phyloP scores from a whole-genome alignment of 1,140 invertebrate genomes.

The Cataglyphis hispanica region DNA sequence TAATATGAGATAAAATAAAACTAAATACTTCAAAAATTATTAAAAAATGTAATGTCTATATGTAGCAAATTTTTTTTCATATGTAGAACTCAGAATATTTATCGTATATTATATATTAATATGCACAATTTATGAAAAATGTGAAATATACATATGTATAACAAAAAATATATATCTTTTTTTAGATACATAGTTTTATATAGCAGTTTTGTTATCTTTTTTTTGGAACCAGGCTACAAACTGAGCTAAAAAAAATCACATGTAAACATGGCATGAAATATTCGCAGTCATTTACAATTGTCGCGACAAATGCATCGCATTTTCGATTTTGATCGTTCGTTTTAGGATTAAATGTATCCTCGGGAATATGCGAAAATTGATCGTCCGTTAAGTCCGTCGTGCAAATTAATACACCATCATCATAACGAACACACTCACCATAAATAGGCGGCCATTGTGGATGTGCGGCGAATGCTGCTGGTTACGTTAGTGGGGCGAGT shows the following conservation, averaged over 20 bases:
- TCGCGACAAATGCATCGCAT: background rate
- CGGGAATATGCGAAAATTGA: constrained; percentile 23
- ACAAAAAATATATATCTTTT: background rate
- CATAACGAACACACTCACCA: constrained; percentile 76
- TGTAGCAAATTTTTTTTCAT: background rate
- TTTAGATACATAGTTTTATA: too few species aligned
- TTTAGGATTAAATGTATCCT: constrained; percentile 6
- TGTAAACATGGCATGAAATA: background rate
- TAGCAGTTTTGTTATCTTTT: background rate
- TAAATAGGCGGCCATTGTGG: constrained; percentile 81
- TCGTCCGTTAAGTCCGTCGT: constrained; percentile 23
- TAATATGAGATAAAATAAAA: background rate
- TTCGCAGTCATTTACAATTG: background rate
- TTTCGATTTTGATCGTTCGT: too few species aligned
- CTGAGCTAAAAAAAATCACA: background rate
- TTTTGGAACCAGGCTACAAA: background rate
- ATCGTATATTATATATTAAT: background rate
- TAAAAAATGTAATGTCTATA: background rate
- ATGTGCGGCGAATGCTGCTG: constrained; percentile 57
- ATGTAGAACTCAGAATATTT: background rate
- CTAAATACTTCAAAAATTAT: background rate
- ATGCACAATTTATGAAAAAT: background rate
- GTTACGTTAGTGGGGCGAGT: constrained; percentile 18
- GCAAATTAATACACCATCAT: constrained; percentile 43
- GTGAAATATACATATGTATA: background rate